Percentiles rank a stretch among this genome's conserved stretches.
phyloP scores from a whole-genome alignment of 2,797 vertebrate genomes.

The Eleutherodactylus coqui region DNA sequence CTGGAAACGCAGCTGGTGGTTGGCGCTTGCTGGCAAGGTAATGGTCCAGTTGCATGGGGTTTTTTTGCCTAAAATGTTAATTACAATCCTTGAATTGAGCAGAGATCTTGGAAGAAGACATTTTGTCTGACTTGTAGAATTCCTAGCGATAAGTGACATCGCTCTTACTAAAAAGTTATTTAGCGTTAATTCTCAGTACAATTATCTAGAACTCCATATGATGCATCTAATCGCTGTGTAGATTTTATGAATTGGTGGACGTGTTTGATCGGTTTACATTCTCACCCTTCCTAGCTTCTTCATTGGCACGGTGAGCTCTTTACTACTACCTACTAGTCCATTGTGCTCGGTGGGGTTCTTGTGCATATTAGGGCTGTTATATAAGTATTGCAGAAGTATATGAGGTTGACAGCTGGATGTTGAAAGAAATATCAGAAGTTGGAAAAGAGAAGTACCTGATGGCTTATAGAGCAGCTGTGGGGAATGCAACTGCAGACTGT shows the following conservation, averaged over 20 bases:
- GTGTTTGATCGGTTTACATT: neutral
- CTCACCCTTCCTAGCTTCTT: neutral
- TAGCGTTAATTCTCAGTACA: neutral
- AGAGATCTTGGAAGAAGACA: neutral
- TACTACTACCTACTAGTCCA: neutral
- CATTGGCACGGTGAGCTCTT: neutral
- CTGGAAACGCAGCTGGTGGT: conserved; percentile 93
- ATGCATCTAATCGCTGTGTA: neutral
- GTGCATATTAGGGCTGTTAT: too few species aligned
- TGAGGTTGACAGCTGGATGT: too few species aligned
- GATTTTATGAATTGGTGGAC: neutral
- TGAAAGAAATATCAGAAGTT: too few species aligned
- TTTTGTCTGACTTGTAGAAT: neutral
- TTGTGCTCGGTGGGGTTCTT: neutral
- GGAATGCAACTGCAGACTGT: too few species aligned
- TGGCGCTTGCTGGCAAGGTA: conserved; percentile 99
- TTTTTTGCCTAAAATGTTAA: too few species aligned
- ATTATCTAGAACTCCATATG: neutral
- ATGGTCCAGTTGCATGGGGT: neutral
- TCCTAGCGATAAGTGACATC: too few species aligned
- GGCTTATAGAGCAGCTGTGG: too few species aligned
- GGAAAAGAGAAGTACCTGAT: too few species aligned
- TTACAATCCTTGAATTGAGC: too few species aligned
- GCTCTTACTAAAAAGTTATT: neutral
- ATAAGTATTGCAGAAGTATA: too few species aligned